A percentile compares a stretch with the other conserved stretches of the same genome.
Evolutionary conservation across 2,113 vertebrate genomes (phyloP).

Genomic region (Corvus moneduloides): DNA sequence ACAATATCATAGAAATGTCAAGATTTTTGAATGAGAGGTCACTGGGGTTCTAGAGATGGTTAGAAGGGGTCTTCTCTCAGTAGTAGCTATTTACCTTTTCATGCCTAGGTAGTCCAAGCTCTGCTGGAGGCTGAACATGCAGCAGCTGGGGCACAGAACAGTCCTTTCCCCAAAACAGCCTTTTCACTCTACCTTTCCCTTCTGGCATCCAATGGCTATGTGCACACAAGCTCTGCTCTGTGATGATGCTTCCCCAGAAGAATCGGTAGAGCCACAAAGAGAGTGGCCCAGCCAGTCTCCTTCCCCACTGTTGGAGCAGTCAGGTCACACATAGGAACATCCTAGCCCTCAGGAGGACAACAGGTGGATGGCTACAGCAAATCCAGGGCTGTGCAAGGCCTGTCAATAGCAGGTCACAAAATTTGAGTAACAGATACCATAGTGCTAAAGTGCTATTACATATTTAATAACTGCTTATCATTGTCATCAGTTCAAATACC

Average conservation of each 20-base stretch:
- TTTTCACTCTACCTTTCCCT: background rate
- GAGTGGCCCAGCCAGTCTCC: fast-evolving
- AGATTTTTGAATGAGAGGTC: background rate
- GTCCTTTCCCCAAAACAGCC: background rate
- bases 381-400: background rate
- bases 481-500: background rate
- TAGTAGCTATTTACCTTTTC: background rate
- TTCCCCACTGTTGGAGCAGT: background rate
- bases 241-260: background rate
- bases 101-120: background rate
- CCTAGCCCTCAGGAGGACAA: background rate
- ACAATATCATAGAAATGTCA: background rate
- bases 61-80: background rate
- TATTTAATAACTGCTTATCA: background rate
- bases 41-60: background rate
- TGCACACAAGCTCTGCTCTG: fast-evolving
- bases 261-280: background rate
- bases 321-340: fast-evolving
- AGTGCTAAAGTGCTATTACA: background rate
- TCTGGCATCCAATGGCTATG: fast-evolving
- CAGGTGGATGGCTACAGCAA: background rate
- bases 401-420: background rate
- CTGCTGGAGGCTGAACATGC: fast-evolving
- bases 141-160: background rate
- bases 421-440: background rate